Evolutionary conservation across 2,797 vertebrate species (phyloP), one percentile per base, ranked within the genome.

Genomic region (Dallia pectoralis): DNA sequence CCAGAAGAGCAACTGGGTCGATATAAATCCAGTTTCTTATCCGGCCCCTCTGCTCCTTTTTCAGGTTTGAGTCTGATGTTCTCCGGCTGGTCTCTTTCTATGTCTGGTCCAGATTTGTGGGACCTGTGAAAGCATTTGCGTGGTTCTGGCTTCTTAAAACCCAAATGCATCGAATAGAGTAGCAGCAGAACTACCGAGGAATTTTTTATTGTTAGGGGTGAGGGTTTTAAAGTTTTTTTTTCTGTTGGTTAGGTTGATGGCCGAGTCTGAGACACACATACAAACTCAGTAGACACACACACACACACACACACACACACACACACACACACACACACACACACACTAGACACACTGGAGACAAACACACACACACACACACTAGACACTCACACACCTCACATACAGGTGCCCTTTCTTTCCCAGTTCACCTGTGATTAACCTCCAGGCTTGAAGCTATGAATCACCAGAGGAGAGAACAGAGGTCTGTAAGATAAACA

Each of bases 401-500:
- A 69, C 59, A 75, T 77, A 71, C 78, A 92, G 88, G 84, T 89
- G 82, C 84, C 91, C 87, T 90, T 94, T 95, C 92, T 93, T 80
- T 73, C 83, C 91, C 84, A 83, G 86, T 79, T 86, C 84, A 84
- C 84, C 87, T 85, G 87, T 93, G 93, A 95, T 96, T 94, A 94
- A 92, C 88, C 93, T 87, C 87, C 80, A 86, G 75, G 91, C 94
- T 92, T 82, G 81, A 69, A 89, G 95, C 93, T 89, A 93, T 92
- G 94, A 94, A 94, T 95, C 93, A 93, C 91, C 85, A 79, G 90
- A 73, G 91, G 74, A 74, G 64, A 77, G 75, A 80, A 85, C 72
- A 86, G 74, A 79, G 82, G 82, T 86, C 86, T 93, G 92, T 87
- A 92, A 94, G 93, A 93, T 93, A 94, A 95, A 96, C 94, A 94